A percentile compares a stretch with the other conserved stretches of the same genome.
Conservation (phyloP, 1,140 invertebrate species). For the Rhopalosiphum padi region DNA sequence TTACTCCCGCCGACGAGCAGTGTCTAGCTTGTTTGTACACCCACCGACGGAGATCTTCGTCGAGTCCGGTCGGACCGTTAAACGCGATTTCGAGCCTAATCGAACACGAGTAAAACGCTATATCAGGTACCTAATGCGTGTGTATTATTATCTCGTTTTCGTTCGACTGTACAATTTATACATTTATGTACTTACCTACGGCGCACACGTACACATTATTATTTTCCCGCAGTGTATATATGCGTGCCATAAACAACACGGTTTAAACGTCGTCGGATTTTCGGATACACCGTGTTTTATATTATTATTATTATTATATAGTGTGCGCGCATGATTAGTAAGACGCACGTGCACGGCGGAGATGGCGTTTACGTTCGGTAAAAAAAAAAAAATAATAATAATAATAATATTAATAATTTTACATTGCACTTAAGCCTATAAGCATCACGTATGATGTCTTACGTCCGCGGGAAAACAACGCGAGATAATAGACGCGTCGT, state of each 20-base stretch:
- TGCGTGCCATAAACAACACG: neutral
- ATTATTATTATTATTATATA: neutral
- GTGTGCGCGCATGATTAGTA: neutral
- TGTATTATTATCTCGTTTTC: neutral
- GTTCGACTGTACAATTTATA: neutral
- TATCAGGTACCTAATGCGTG: neutral
- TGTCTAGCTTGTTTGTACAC: neutral
- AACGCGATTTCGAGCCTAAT: slow-evolving; percentile 37
- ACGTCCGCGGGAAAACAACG: neutral
- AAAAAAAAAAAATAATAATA: neutral
- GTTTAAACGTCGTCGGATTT: neutral
- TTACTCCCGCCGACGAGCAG: neutral
- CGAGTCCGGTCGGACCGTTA: neutral
- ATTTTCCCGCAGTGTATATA: neutral
- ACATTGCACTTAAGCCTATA: neutral
- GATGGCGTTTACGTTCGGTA: neutral
- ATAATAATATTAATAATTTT: slow-evolving; percentile 15
- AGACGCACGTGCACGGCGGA: neutral
- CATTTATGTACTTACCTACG: neutral
- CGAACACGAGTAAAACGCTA: neutral
- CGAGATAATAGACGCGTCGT: neutral
- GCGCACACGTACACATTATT: neutral
- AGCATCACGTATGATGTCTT: neutral
- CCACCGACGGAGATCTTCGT: neutral
- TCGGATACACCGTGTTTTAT: neutral